Evolutionary conservation across 2,888 invertebrate genomes (phyloP).

Genomic region (Amiota communis): DNA sequence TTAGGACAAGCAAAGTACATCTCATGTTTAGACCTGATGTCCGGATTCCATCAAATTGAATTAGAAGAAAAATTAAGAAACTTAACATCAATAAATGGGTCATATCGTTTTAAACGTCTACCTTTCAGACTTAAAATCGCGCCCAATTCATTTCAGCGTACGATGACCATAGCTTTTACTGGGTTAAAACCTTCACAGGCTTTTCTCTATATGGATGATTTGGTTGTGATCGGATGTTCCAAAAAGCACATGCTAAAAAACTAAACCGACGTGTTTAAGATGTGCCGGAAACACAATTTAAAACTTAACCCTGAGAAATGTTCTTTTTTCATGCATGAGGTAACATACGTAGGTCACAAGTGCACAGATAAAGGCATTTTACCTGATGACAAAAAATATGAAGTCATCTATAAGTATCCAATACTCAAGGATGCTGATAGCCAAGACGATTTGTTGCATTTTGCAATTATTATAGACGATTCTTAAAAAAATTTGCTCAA

Average conservation of each 20-base stretch:
- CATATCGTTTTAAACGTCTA: conserved; percentile 24
- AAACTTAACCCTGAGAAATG: conserved; percentile 77
- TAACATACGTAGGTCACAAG: conserved; percentile 77
- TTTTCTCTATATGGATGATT: conserved; percentile 11
- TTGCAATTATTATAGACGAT: not conserved
- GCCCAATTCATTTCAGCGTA: conserved; percentile 22
- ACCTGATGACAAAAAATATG: conserved; percentile 20
- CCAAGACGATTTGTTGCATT: not conserved
- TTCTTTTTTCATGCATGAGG: conserved; percentile 32
- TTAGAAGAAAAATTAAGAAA: conserved; percentile 20
- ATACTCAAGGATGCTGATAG: not conserved
- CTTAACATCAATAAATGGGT: conserved; percentile 21
- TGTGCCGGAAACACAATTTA: not conserved
- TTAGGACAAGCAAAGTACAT: conserved; percentile 13
- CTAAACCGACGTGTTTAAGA: not conserved
- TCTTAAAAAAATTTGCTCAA: conserved; percentile 8
- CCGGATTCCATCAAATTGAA: conserved; percentile 33
- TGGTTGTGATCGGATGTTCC: not conserved
- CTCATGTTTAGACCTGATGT: conserved; percentile 28
- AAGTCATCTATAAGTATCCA: not conserved
- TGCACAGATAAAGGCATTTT: conserved; percentile 37
- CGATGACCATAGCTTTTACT: not conserved
- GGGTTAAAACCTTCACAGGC: not conserved
- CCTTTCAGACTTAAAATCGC: conserved; percentile 20
- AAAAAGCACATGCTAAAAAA: not conserved